A percentile compares a stretch with the other conserved stretches of the same genome.
phyloP scores from a whole-genome alignment of 2,113 vertebrate genomes.

The Pardalotus punctatus region DNA sequence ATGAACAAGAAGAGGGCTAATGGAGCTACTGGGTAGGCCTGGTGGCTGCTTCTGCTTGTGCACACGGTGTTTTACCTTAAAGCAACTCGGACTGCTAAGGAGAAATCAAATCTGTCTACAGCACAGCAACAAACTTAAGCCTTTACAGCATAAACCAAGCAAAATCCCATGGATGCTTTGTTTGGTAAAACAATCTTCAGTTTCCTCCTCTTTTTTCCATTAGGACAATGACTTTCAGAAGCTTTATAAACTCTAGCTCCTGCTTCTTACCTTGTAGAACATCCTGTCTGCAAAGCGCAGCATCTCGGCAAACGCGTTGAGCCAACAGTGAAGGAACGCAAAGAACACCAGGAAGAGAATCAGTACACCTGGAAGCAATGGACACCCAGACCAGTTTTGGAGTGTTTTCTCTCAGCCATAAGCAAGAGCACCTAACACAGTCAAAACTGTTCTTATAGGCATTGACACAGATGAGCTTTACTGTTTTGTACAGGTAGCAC shows the following conservation, averaged over 20 bases:
- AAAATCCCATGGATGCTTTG: not conserved
- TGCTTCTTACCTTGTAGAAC: constrained; percentile 81
- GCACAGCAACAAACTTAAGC: not conserved
- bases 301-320: constrained; percentile 85
- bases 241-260: not conserved
- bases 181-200: not conserved
- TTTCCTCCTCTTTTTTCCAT: not conserved
- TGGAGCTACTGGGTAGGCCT: not conserved
- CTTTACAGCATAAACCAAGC: not conserved
- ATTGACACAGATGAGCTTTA: not conserved
- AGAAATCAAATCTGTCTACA: not conserved
- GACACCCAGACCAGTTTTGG: not conserved
- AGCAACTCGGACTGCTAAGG: not conserved
- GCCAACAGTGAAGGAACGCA: constrained; percentile 78
- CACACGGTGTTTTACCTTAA: not conserved
- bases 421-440: not conserved
- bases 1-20: not conserved
- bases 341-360: constrained; percentile 80
- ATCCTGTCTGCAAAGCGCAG: constrained; percentile 83
- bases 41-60: not conserved
- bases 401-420: not conserved
- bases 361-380: constrained; percentile 71
- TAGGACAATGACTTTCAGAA: not conserved
- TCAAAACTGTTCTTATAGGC: not conserved
- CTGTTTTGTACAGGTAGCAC: not conserved